Evolutionary conservation across 2,888 invertebrate species (phyloP).

Genomic region (Cryptocheilus praepositus): DNA sequence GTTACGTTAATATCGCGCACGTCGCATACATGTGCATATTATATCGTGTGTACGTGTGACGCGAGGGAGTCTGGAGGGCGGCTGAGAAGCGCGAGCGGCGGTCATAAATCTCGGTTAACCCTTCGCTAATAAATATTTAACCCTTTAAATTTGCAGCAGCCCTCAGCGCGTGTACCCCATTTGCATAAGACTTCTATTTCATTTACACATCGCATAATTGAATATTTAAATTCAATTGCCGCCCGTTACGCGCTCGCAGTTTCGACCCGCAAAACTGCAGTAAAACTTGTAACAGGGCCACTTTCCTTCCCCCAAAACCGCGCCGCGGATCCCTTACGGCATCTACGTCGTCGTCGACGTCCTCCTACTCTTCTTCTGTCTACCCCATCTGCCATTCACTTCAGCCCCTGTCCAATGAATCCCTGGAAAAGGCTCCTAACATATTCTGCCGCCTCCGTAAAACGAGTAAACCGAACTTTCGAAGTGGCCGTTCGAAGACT

Average conservation of each 20-base stretch:
- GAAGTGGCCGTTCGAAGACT: conserved; percentile 1
- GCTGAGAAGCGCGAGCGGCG: conserved; percentile 28
- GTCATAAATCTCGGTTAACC: conserved; percentile 74
- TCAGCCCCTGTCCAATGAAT: conserved; percentile 39
- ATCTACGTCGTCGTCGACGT: not conserved
- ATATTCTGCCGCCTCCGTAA: conserved; percentile 57
- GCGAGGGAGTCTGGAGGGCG: conserved; percentile 30
- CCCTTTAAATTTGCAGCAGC: conserved; percentile 75
- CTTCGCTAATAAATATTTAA: conserved; percentile 75
- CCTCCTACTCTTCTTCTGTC: conserved; percentile 26
- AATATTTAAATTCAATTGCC: conserved; percentile 77
- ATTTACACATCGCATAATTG: conserved; percentile 77
- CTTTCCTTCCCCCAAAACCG: conserved; percentile 65
- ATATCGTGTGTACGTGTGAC: not conserved
- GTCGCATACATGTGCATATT: not conserved
- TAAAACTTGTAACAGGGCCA: conserved; percentile 75
- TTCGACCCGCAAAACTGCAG: conserved; percentile 75
- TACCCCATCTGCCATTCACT: conserved; percentile 33
- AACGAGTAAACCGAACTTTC: conserved; percentile 24
- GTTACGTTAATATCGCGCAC: not conserved
- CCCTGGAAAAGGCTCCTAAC: conserved; percentile 61
- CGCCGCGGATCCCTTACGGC: conserved; percentile 43
- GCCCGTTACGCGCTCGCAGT: conserved; percentile 72
- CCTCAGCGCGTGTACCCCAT: conserved; percentile 73
- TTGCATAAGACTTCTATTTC: conserved; percentile 78